Evolutionary conservation across 2,797 vertebrate species (phyloP), one percentile per base, ranked within the genome.

Genomic region (Sebastolobus altivelis): DNA sequence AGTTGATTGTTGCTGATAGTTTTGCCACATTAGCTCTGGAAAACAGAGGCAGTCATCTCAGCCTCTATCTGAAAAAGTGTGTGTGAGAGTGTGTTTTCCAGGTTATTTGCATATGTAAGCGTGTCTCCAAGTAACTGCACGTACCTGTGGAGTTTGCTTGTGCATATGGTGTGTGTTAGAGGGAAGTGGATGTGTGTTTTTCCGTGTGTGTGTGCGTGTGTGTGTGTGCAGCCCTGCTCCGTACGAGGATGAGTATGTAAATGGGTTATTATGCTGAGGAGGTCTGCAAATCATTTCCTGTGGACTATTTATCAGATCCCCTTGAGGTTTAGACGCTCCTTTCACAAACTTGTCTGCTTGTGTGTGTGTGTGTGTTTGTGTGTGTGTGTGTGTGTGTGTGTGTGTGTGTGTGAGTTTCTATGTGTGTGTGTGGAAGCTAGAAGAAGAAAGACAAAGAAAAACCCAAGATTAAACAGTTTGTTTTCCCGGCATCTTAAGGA

Each of bases 211-310:
- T 68, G 54, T 72, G 72, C 59, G 46, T 69, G 72, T 81, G 80
- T 65, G 80, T 77, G 75, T 82, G 74, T 65, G 71, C 27, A 79
- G 80, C 62, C 55, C 72, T 80, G 84, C 76, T 89, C 84, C 70
- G 86, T 71, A 76, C 79, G 72, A 87, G 82, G 86, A 86, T 87
- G 84, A 90, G 81, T 88, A 91, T 93, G 89, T 92, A 94, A 95
- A 95, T 89, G 83, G 85, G 20, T 84, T 87, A 86, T 91, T 93
- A 93, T 92, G 88, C 83, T 71, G 87, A 92, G 87, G 78, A 92
- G 91, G 93, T 85, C 91, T 94, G 93, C 89, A 89, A 93, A 93
- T 94, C 89, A 95, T 94, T 95, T 95, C 94, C 94, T 93, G 92
- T 93, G 90, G 91, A 91, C 77, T 93, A 88, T 93, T 95, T 94